phyloP scores from a whole-genome alignment of 2,888 invertebrate genomes.

The Sesia bembeciformis region DNA sequence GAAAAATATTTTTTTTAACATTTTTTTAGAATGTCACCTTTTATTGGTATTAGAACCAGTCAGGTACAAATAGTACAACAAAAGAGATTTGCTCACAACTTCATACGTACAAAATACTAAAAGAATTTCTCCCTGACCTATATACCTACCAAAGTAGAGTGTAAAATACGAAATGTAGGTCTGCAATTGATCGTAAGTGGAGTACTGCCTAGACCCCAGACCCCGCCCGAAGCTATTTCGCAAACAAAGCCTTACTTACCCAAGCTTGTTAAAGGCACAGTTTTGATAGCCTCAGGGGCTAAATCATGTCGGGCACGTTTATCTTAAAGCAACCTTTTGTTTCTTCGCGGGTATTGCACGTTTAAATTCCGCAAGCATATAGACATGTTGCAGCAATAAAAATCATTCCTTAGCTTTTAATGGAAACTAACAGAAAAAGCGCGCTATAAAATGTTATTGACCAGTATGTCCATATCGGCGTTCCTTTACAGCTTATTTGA shows the following conservation, averaged over 20 bases:
- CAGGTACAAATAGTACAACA: too few relatives aligned
- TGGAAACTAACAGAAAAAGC: not conserved
- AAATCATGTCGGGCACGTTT: not conserved
- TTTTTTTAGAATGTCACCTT: too few relatives aligned
- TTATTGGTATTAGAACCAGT: too few relatives aligned
- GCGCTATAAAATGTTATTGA: not conserved
- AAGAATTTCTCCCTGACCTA: too few relatives aligned
- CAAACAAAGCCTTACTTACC: slow-evolving; percentile 6
- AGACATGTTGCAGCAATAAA: not conserved
- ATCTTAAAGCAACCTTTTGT: not conserved
- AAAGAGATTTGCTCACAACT: too few relatives aligned
- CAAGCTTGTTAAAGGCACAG: not conserved
- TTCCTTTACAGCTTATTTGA: not conserved
- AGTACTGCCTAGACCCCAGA: slow-evolving; percentile 7
- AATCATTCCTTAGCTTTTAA: not conserved
- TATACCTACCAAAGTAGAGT: not conserved
- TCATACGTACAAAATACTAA: too few relatives aligned
- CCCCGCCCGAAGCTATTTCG: slow-evolving; percentile 6
- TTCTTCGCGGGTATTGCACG: not conserved
- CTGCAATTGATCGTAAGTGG: slow-evolving; percentile 9
- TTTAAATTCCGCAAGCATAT: not conserved
- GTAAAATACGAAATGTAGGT: not conserved
- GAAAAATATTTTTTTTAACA: too few relatives aligned
- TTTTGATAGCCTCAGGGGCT: not conserved
- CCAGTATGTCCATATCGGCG: not conserved